A percentile compares a stretch with the other conserved stretches of the same genome.
These are phyloP conservation scores for Hippocampus mohnikei DNA, from an alignment of 2,113 vertebrate genomes.

Conservation along the genomic window DNA sequence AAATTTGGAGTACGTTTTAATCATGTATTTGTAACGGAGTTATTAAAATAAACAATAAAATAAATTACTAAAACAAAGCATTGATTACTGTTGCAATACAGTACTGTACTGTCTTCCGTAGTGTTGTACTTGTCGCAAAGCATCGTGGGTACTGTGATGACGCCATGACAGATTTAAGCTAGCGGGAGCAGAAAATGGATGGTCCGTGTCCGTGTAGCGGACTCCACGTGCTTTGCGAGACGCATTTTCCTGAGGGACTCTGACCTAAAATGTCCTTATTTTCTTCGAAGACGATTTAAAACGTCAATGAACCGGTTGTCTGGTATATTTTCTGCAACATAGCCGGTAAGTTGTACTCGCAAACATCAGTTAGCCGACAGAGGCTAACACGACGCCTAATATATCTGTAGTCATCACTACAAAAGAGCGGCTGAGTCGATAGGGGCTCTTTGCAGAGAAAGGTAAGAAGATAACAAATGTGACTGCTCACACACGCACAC, in stretches of 20 bases:
- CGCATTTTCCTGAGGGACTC: not conserved
- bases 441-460: slow-evolving; percentile 28
- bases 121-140: slow-evolving; percentile 29
- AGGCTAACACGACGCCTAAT: slow-evolving; percentile 16
- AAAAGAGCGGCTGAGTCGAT: not conserved
- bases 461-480: slow-evolving; percentile 24
- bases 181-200: slow-evolving; percentile 58
- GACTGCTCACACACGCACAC: not conserved
- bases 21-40: not conserved
- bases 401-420: not conserved
- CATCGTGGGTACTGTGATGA: slow-evolving; percentile 41
- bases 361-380: slow-evolving; percentile 7
- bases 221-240: not conserved
- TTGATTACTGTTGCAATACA: not conserved
- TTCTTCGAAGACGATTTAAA: not conserved
- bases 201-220: slow-evolving; percentile 14
- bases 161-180: slow-evolving; percentile 49
- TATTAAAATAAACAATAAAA: not conserved
- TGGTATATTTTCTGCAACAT: not conserved
- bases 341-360: too few relatives aligned
- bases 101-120: not conserved
- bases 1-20: not conserved
- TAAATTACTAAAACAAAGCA: not conserved
- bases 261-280: not conserved
- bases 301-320: too few relatives aligned